Percentiles rank a stretch among this genome's conserved stretches.
Conservation (phyloP, 2,888 invertebrate species). For the Diaphora mendica region DNA sequence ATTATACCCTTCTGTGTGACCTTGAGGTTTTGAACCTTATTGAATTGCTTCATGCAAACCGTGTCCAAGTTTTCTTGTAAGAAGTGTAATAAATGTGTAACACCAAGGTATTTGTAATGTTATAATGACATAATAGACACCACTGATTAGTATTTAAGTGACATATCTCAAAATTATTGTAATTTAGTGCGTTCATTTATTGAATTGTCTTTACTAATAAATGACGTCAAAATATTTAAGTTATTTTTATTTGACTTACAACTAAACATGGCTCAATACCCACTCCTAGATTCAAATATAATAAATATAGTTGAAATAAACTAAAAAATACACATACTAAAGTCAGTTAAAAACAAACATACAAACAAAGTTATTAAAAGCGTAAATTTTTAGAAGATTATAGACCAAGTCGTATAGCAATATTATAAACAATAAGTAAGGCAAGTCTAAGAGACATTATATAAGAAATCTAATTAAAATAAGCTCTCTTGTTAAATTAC, state of each 20-base stretch:
- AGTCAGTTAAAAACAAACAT: too few species aligned
- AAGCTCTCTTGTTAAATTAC: too few species aligned
- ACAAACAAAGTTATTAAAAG: too few species aligned
- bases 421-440: too few species aligned
- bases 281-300: too few species aligned
- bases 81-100: constrained; percentile 22
- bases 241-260: constrained; percentile 24
- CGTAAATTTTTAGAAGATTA: too few species aligned
- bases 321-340: too few species aligned
- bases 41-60: constrained; percentile 15
- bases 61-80: constrained; percentile 19
- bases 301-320: too few species aligned
- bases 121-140: constrained; percentile 68
- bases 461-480: too few species aligned
- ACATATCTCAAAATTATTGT: constrained; percentile 86
- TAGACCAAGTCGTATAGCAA: too few species aligned
- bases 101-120: constrained; percentile 42
- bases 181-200: constrained; percentile 86
- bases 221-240: constrained; percentile 75
- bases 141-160: constrained; percentile 79
- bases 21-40: constrained; percentile 30
- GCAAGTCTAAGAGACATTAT: too few species aligned
- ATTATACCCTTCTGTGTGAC: constrained; percentile 2
- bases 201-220: constrained; percentile 86
- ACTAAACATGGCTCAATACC: too few species aligned